Evolutionary conservation across 2,888 invertebrate genomes (phyloP).

Genomic region (Machimus atricapillus): DNA sequence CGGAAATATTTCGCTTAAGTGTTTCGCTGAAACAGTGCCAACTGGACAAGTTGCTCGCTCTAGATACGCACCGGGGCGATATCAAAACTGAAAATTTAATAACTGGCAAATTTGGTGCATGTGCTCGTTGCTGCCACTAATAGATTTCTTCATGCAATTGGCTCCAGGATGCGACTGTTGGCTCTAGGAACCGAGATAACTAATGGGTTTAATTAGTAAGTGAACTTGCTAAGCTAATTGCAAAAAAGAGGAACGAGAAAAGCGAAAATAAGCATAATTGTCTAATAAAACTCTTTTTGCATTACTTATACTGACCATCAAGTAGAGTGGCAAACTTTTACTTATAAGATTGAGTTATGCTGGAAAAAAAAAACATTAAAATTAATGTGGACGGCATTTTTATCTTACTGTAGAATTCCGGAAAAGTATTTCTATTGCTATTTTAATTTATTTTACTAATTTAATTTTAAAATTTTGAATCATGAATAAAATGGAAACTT

Average conservation of each 20-base stretch:
- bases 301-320: background rate
- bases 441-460: no score
- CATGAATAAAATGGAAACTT: no score
- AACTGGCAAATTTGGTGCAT: background rate
- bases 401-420: no score
- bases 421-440: no score
- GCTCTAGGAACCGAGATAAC: background rate
- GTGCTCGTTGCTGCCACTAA: background rate
- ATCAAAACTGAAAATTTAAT: background rate
- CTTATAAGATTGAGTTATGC: background rate
- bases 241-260: background rate
- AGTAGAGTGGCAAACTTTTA: background rate
- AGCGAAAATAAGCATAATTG: background rate
- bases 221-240: background rate
- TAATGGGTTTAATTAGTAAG: background rate
- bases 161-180: background rate
- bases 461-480: no score
- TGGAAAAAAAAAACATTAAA: no score
- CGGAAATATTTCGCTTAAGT: background rate
- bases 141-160: background rate
- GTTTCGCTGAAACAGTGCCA: constrained; percentile 21
- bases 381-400: no score
- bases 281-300: background rate
- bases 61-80: background rate
- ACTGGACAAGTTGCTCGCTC: background rate